These are phyloP conservation scores for Polydrusus tereticollis DNA, from an alignment of 2,888 invertebrate genomes.

Conservation along the genomic window DNA sequence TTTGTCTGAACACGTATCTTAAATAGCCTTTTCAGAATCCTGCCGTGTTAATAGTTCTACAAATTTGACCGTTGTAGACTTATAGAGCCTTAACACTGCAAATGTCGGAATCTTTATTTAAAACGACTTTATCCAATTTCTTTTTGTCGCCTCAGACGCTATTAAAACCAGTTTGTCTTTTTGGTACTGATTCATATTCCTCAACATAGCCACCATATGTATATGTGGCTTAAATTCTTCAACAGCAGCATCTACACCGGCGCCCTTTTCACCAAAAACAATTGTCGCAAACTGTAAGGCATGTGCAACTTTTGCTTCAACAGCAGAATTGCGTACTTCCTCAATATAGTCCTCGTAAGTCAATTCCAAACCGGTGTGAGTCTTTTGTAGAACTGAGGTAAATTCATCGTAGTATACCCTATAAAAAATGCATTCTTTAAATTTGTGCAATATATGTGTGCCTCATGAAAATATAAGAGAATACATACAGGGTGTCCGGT, in stretches of 20 bases:
- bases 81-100: too few species aligned
- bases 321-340: not conserved
- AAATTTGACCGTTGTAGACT: too few species aligned
- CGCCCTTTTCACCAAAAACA: conserved; percentile 14
- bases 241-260: conserved; percentile 13
- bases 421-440: not conserved
- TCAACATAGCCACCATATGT: not conserved
- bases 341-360: conserved; percentile 13
- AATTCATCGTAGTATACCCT: conserved; percentile 22
- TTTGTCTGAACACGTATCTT: too few species aligned
- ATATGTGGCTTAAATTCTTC: conserved; percentile 6
- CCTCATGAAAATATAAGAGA: too few species aligned
- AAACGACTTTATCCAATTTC: conserved; percentile 19
- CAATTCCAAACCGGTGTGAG: not conserved
- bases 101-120: too few species aligned
- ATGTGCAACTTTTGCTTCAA: not conserved
- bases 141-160: not conserved
- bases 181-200: conserved; percentile 14
- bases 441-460: conserved; percentile 29
- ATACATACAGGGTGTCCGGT: too few species aligned
- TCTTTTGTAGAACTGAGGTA: not conserved
- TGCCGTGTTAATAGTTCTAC: too few species aligned
- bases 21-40: too few species aligned
- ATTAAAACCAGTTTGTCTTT: conserved; percentile 13
- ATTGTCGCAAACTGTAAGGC: conserved; percentile 1